Evolutionary conservation across 2,113 vertebrate species (phyloP).

Genomic region (Indicator indicator): DNA sequence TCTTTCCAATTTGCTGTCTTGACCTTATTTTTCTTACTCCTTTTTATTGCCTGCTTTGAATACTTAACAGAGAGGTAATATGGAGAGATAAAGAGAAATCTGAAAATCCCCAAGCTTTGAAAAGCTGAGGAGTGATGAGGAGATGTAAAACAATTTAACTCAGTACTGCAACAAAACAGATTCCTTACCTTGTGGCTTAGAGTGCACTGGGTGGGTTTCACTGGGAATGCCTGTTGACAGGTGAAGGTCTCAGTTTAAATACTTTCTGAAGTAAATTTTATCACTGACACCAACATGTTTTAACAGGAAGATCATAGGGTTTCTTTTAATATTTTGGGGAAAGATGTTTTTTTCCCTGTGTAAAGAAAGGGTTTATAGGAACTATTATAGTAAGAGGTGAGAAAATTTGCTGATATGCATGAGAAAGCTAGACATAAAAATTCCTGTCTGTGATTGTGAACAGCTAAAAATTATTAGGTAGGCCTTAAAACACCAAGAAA

Average conservation of each 20-base stretch:
- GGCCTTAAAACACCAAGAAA: not conserved
- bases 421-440: not conserved
- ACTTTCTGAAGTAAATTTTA: not conserved
- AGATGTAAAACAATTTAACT: not conserved
- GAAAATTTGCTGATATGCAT: not conserved
- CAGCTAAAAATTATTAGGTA: not conserved
- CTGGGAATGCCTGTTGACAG: not conserved
- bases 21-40: slow-evolving; percentile 12
- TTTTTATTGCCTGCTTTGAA: slow-evolving; percentile 13
- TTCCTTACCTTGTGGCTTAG: not conserved
- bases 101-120: not conserved
- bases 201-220: not conserved
- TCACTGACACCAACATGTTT: not conserved
- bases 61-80: not conserved
- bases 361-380: not conserved
- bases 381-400: not conserved
- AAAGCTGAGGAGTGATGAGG: not conserved
- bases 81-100: not conserved
- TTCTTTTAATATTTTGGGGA: not conserved
- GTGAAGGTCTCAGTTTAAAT: slow-evolving; percentile 1
- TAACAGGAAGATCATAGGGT: not conserved
- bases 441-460: not conserved
- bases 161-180: not conserved
- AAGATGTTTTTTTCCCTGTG: not conserved
- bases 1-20: slow-evolving; percentile 30